phyloP scores from a whole-genome alignment of 2,113 vertebrate genomes.

The Rhadina sibilatrix region DNA sequence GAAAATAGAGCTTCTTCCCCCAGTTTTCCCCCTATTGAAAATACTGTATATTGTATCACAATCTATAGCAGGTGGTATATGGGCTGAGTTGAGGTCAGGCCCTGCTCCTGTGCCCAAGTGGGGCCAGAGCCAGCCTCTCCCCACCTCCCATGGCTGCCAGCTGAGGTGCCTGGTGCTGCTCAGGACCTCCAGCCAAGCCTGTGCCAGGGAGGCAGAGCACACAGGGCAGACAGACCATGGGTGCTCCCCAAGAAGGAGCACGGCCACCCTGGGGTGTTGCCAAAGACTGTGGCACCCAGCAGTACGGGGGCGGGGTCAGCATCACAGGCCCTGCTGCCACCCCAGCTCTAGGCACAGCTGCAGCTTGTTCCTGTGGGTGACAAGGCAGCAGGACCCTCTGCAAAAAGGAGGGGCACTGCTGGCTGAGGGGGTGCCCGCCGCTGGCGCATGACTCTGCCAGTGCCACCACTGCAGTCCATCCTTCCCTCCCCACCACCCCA shows the following conservation, averaged over 20 bases:
- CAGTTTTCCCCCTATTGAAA: constrained; percentile 24
- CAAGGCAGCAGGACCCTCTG: constrained; percentile 10
- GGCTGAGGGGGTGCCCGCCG: no score
- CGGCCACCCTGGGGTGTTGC: neutral
- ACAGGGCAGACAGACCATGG: rapidly evolving
- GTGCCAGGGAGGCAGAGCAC: neutral
- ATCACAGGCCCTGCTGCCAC: rapidly evolving
- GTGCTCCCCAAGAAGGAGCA: neutral
- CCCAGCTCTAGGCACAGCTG: neutral
- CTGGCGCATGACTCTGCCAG: neutral
- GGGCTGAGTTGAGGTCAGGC: neutral
- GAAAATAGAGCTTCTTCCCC: constrained; percentile 56
- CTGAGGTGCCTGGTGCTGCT: neutral
- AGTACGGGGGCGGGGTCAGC: rapidly evolving
- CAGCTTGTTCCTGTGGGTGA: neutral
- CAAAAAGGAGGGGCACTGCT: constrained; percentile 40
- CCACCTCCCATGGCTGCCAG: neutral
- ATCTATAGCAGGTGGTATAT: neutral
- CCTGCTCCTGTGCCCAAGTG: neutral
- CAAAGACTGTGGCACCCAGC: neutral
- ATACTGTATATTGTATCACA: constrained; percentile 50
- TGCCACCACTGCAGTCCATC: rapidly evolving
- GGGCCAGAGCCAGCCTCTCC: neutral
- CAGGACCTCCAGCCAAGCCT: rapidly evolving
- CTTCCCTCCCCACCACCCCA: rapidly evolving